Evolutionary conservation across 2,797 vertebrate species (phyloP).

Genomic region (Sebastes itinus): DNA sequence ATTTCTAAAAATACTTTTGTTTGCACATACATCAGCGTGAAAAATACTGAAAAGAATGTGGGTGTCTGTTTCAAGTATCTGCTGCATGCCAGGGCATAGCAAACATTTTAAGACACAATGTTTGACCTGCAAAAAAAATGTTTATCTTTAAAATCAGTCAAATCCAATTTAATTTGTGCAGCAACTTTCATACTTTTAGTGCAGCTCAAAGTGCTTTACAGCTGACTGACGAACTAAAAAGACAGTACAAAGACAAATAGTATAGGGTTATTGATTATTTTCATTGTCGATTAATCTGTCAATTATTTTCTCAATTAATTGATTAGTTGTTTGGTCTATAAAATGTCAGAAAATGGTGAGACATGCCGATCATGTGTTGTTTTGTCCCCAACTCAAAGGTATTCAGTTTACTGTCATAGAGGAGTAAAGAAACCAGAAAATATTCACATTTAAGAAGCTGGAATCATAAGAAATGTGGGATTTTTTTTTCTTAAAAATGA

Average conservation of each 20-base stretch:
- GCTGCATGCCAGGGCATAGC: rapidly evolving
- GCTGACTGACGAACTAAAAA: not conserved
- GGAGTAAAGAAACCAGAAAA: too few relatives aligned
- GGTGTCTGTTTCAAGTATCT: not conserved
- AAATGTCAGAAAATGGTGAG: too few relatives aligned
- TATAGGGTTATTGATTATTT: too few relatives aligned
- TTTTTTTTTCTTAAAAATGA: too few relatives aligned
- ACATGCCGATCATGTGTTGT: too few relatives aligned
- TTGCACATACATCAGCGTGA: not conserved
- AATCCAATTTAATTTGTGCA: not conserved
- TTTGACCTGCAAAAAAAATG: not conserved
- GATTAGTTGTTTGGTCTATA: too few relatives aligned
- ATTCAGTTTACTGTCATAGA: too few relatives aligned
- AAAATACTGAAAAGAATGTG: rapidly evolving
- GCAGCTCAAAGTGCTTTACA: not conserved
- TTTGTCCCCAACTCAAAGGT: too few relatives aligned
- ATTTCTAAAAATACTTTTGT: not conserved
- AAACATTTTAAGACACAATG: not conserved
- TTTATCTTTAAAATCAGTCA: not conserved
- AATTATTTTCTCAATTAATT: too few relatives aligned
- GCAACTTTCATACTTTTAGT: not conserved
- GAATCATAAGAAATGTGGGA: too few relatives aligned
- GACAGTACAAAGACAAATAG: not conserved
- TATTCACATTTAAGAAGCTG: too few relatives aligned
- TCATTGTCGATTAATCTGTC: too few relatives aligned